These are phyloP conservation scores for Phymastichus coffea DNA, from an alignment of 1,140 invertebrate genomes.

Conservation along the genomic window DNA sequence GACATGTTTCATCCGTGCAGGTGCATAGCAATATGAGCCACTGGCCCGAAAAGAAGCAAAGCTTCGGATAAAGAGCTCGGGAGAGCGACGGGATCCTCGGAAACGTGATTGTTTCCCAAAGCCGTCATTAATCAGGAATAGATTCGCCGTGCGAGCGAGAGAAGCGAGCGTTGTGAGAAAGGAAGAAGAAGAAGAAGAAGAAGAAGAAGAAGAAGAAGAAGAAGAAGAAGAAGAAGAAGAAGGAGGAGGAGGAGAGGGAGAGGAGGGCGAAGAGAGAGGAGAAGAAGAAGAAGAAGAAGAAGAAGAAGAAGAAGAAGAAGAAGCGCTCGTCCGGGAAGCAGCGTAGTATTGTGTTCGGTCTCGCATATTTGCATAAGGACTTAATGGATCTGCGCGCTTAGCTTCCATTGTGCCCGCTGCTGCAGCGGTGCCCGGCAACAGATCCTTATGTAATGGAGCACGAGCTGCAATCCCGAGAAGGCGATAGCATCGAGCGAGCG, in stretches of 20 bases:
- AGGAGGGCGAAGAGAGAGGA: too few relatives aligned
- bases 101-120: too few relatives aligned
- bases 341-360: conserved; percentile 42
- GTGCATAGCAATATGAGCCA: too few relatives aligned
- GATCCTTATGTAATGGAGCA: conserved; percentile 42
- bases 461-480: neutral
- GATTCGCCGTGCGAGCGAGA: too few relatives aligned
- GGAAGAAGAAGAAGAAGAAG: too few relatives aligned
- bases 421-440: conserved; percentile 31
- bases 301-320: too few relatives aligned
- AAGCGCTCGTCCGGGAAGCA: conserved; percentile 19
- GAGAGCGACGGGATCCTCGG: too few relatives aligned
- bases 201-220: neutral
- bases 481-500: conserved; percentile 35
- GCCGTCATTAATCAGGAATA: too few relatives aligned
- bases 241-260: neutral
- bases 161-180: too few relatives aligned
- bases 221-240: neutral
- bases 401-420: conserved; percentile 28
- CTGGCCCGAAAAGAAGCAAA: too few relatives aligned
- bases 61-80: too few relatives aligned
- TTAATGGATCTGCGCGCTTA: conserved; percentile 39
- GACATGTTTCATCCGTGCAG: too few relatives aligned
- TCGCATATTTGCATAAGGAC: conserved; percentile 44
- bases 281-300: neutral